Base-by-base conservation (phyloP, 2,797 vertebrate species). In the Falco berigora region DNA sequence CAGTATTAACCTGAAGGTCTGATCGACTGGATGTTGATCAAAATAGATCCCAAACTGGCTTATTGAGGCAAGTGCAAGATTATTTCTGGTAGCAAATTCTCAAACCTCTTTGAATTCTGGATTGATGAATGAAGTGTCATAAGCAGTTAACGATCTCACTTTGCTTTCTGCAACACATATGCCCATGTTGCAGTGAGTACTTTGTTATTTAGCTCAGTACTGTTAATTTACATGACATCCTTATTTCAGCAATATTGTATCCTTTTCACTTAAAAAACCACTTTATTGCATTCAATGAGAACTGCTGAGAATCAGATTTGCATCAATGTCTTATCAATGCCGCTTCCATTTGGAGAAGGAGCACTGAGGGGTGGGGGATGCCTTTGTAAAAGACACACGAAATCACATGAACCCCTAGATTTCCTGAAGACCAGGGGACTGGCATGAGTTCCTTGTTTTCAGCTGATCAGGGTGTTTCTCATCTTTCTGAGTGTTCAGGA, bases 291-390 rank as follows among this genome's bases (percentile, higher is more conserved):
- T 23, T 19, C 24, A 44, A 2, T 5, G 14, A 68, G 49, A 84
- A 36, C 12, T 17, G 44, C 55, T 38, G 56, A 63, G 38, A 71
- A 69, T n/a, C 22, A 13, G 12, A 32, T 46, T 83, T 42, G 38
- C 58, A 42, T 20, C 22, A 22, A 4, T 6, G 25, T 72, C 40
- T 68, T 20, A 58, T 9, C 34, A 63, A 24, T 12, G 24, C 30
- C 1, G 0, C 25, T 74, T 6, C 5, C 55, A 63, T 38, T 44
- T 68, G 66, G 30, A 84, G 36, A 36, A 86, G 27, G 36, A 61
- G 30, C 4, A 23, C 21, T 38, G 32, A 82, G 30, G 32, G 19
- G 7, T 20, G 9, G 3, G 25, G 10, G 13, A 24, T 0, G 0
- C 12, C 25, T 77, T n/a, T 77, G 32, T 21, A 52, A 68, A 56